phyloP scores from a whole-genome alignment of 2,113 vertebrate genomes.

The Rattus norvegicus region DNA sequence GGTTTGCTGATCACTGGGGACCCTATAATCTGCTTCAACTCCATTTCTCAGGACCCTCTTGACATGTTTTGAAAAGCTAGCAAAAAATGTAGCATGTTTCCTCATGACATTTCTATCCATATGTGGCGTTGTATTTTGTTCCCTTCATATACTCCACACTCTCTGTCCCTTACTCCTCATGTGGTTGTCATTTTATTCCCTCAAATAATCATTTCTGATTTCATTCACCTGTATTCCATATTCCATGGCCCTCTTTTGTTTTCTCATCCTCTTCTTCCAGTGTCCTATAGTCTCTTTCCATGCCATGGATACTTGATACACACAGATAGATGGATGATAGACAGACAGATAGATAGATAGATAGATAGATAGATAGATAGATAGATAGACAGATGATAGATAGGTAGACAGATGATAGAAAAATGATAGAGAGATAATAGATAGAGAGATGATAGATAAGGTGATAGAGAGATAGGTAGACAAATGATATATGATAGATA shows the following conservation, averaged over 20 bases:
- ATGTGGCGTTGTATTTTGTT: not conserved
- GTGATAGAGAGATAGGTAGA: too few relatives aligned
- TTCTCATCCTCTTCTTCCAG: not conserved
- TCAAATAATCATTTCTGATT: not conserved
- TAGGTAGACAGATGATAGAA: not conserved
- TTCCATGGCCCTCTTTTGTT: not conserved
- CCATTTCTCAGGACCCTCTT: constrained; percentile 20
- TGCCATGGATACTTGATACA: not conserved
- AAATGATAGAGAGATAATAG: not conserved
- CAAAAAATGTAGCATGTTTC: not conserved
- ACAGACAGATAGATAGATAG: not conserved
- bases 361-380: too few relatives aligned
- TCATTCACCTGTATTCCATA: not conserved
- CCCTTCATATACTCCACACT: not conserved
- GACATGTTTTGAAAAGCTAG: constrained; percentile 54
- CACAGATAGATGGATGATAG: not conserved
- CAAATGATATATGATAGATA: not conserved
- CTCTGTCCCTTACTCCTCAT: not conserved
- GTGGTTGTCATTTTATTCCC: not conserved
- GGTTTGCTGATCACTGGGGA: not conserved
- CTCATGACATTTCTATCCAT: not conserved
- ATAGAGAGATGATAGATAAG: not conserved
- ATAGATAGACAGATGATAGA: not conserved
- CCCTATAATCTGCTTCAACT: not conserved
- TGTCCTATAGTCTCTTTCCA: not conserved